Evolutionary conservation across 2,888 invertebrate genomes (phyloP).

Genomic region (Caenorhabditis sp.): DNA sequence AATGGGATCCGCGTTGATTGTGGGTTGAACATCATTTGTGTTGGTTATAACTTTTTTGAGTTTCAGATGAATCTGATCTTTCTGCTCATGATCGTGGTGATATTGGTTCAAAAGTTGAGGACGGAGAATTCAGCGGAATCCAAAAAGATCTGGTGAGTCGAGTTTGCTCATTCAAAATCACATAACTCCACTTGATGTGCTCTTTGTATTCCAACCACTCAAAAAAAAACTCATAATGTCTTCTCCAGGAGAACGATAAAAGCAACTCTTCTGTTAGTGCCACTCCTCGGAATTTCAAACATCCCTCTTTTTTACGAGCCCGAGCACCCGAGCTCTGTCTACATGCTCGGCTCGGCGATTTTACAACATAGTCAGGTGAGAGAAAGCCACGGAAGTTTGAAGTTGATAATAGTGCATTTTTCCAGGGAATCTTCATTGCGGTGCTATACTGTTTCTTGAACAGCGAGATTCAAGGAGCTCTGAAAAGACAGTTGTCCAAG

Average conservation of each 20-base stretch:
- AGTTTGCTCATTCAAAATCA: slow-evolving; percentile 14
- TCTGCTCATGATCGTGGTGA: slow-evolving; percentile 84
- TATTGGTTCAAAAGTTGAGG: slow-evolving; percentile 85
- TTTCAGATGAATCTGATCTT: slow-evolving; percentile 85
- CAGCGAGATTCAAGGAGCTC: slow-evolving; percentile 83
- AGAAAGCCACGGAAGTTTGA: neutral
- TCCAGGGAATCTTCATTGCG: slow-evolving; percentile 83
- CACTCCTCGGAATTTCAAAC: slow-evolving; percentile 86
- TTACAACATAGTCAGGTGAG: slow-evolving; percentile 86
- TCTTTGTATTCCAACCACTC: neutral
- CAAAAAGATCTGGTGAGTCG: slow-evolving; percentile 84
- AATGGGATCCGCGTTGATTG: slow-evolving; percentile 84
- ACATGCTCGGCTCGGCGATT: slow-evolving; percentile 85
- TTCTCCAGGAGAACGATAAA: slow-evolving; percentile 85
- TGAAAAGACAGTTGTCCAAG: slow-evolving; percentile 80
- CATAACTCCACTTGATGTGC: slow-evolving; percentile 29
- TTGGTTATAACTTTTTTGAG: neutral
- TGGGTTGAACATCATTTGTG: slow-evolving; percentile 69
- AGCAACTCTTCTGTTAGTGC: slow-evolving; percentile 86
- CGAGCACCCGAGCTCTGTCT: slow-evolving; percentile 82
- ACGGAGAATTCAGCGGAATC: slow-evolving; percentile 85
- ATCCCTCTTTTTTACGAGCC: slow-evolving; percentile 85
- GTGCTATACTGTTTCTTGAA: slow-evolving; percentile 82
- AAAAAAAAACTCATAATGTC: slow-evolving; percentile 12
- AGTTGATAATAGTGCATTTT: neutral